Conservation (phyloP, 2,888 invertebrate genomes). For the Dastarcus helophoroides region DNA sequence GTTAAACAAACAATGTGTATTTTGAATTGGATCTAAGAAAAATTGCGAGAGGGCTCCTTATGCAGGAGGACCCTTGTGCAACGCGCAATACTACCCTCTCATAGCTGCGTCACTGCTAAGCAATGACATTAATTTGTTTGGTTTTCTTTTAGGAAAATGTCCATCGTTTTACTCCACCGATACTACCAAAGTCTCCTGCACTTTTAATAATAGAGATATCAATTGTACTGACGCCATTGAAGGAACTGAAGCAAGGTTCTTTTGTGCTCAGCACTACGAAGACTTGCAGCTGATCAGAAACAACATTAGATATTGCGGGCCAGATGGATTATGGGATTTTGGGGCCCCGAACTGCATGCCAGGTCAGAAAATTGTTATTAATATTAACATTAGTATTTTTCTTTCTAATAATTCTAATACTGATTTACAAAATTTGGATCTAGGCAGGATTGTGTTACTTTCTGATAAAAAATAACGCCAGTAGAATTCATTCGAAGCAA, state of each 20-base stretch:
- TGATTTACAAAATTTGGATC: too few relatives aligned
- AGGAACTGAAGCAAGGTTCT: slow-evolving; percentile 18
- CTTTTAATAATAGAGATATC: slow-evolving; percentile 11
- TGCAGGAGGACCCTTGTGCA: too few relatives aligned
- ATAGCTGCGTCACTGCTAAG: too few relatives aligned
- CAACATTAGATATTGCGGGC: slow-evolving; percentile 12
- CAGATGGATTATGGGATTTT: slow-evolving; percentile 19
- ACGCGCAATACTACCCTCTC: too few relatives aligned
- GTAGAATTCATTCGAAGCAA: too few relatives aligned
- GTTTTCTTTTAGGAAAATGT: slow-evolving; percentile 18
- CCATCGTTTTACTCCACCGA: slow-evolving; percentile 11
- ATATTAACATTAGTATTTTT: slow-evolving; percentile 3
- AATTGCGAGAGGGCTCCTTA: too few relatives aligned
- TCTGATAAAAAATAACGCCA: too few relatives aligned
- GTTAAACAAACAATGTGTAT: too few relatives aligned
- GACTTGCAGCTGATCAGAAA: slow-evolving; percentile 8
- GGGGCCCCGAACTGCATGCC: slow-evolving; percentile 20
- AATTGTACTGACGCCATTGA: slow-evolving; percentile 21
- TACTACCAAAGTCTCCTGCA: slow-evolving; percentile 16
- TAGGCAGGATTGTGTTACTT: too few relatives aligned
- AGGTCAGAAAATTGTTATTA: slow-evolving; percentile 22
- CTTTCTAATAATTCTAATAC: background rate
- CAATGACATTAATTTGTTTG: too few relatives aligned
- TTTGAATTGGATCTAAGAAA: too few relatives aligned
- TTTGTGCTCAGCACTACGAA: slow-evolving; percentile 24